These are phyloP conservation scores for Antigone vipio DNA, from an alignment of 2,113 vertebrate species.

Conservation along the genomic window DNA sequence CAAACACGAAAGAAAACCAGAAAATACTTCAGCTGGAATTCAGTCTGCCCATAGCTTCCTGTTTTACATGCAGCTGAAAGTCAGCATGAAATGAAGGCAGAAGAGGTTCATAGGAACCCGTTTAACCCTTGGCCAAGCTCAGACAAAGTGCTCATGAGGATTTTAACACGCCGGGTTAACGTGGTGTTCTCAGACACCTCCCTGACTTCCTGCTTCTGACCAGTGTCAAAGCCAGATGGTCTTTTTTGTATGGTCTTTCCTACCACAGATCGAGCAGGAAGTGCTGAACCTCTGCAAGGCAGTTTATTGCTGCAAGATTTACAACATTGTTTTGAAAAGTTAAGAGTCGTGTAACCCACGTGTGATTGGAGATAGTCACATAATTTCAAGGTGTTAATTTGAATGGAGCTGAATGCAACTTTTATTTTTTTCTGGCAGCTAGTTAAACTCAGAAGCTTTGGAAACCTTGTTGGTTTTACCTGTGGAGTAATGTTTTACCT, in stretches of 20 bases:
- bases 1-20: neutral
- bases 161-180: neutral
- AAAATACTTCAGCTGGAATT: neutral
- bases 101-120: neutral
- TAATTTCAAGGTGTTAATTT: neutral
- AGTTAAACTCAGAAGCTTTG: neutral
- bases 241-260: neutral
- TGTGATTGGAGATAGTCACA: neutral
- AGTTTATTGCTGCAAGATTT: neutral
- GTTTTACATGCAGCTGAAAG: neutral
- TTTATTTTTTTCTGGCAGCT: neutral
- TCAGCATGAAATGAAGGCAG: neutral
- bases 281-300: neutral
- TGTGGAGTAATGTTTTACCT: neutral
- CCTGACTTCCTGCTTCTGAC: neutral
- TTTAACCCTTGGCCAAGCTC: conserved; percentile 2
- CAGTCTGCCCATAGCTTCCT: neutral
- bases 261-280: neutral
- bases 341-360: neutral
- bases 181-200: neutral
- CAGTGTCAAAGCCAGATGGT: neutral
- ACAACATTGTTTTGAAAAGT: neutral
- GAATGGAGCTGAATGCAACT: neutral
- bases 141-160: neutral
- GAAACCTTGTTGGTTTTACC: neutral